Evolutionary conservation across 1,140 invertebrate species (phyloP), one percentile per base, ranked within the genome.

Genomic region (Anastrepha obliqua): DNA sequence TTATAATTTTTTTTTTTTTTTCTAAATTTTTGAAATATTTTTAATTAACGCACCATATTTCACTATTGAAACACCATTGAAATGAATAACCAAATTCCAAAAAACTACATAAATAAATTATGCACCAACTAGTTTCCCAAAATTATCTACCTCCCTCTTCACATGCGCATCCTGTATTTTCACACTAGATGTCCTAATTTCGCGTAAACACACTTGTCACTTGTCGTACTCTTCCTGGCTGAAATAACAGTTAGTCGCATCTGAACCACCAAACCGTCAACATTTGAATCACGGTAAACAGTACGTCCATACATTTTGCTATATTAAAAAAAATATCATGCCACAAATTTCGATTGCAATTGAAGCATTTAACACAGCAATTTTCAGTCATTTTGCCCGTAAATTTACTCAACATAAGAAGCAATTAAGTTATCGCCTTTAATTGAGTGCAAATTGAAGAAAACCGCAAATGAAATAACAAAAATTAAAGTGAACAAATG

Each of bases 181-280:
- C n/a, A 17, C 1, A 70, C 11, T n/a, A 55, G 51, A 81, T 81
- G 74, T 81, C 74, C 74, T 81, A 81, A 86, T 29, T 86, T 86
- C 85, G 85, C 39, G 20, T 60, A 15, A 86, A 86, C 58, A 29
- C 47, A 87, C 62, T 87, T 64, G 86, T 67, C 86, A 87, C 64
- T 87, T 55, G 62, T 87, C 86, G 87, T 58, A 58, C 70, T 62
- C 44, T 60, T 87, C 81, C 67, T 87, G 65, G 15, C 29, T 15
- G 51, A 55, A 67, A 86, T 62, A 86, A 67, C 60, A 67, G 85
- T 92, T 89, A 92, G 91, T 92, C 92, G 91, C 91, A 92, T 92
- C 91, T 90, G 91, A 92, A 91, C 91, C 88, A 89, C 91, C 88
- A 87, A 91, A 89, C 91, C 70, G 91, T 92, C 85, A 64, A 85